Percentiles rank a stretch among this genome's conserved stretches.
Conservation (phyloP, 1,140 invertebrate species). For the Venustaconcha ellipsiformis region DNA sequence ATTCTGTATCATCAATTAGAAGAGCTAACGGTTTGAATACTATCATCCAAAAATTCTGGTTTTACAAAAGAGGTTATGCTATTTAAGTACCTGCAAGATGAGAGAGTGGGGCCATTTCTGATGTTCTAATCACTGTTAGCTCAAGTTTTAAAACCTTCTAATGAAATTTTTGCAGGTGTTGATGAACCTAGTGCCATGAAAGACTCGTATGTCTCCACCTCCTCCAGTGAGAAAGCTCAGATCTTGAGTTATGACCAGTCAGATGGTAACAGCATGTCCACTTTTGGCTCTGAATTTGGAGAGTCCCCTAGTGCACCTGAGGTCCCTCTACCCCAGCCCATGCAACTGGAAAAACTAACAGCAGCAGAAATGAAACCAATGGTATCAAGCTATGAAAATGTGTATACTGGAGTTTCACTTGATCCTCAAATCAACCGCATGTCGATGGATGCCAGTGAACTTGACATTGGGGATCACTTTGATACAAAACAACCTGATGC, state of each 20-base stretch:
- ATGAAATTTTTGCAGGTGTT: too few relatives aligned
- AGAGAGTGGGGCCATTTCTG: too few relatives aligned
- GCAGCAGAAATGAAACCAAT: conserved; percentile 27
- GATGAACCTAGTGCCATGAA: too few relatives aligned
- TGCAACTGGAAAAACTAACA: conserved; percentile 33
- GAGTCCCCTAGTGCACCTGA: conserved; percentile 29
- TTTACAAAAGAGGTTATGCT: too few relatives aligned
- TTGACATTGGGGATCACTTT: conserved; percentile 58
- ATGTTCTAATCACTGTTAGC: too few relatives aligned
- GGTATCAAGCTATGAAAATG: conserved; percentile 55
- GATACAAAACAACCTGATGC: conserved; percentile 52
- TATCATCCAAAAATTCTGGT: too few relatives aligned
- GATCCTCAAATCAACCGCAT: conserved; percentile 47
- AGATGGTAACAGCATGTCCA: conserved; percentile 39
- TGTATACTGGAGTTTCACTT: conserved; percentile 49
- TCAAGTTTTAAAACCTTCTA: too few relatives aligned
- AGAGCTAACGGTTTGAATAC: too few relatives aligned
- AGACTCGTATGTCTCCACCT: conserved; percentile 21
- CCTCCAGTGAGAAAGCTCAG: conserved; percentile 41
- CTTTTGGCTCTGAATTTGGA: conserved; percentile 40
- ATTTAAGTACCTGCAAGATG: too few relatives aligned
- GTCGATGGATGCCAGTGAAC: conserved; percentile 46
- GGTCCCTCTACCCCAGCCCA: conserved; percentile 30
- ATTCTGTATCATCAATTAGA: too few relatives aligned
- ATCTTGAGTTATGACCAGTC: conserved; percentile 34